phyloP scores from a whole-genome alignment of 2,888 invertebrate genomes.

The Acanthacorydalis orientalis region DNA sequence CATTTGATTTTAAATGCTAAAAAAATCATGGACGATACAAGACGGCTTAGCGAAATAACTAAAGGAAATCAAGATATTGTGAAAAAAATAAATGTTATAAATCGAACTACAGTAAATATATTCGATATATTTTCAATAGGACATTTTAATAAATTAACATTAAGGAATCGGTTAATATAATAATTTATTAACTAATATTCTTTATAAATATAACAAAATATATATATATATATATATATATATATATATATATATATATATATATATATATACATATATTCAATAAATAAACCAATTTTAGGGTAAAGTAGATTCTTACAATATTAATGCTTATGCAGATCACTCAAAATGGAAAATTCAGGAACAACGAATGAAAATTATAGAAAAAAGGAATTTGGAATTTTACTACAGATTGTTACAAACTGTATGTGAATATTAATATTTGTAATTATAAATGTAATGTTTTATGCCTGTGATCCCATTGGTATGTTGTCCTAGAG shows the following conservation, averaged over 20 bases:
- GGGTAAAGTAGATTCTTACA: constrained; percentile 18
- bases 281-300: constrained; percentile 7
- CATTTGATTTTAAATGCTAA: constrained; percentile 32
- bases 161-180: too few relatives aligned
- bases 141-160: too few relatives aligned
- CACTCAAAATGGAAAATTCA: constrained; percentile 16
- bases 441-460: too few relatives aligned
- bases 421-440: constrained; percentile 8
- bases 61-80: constrained; percentile 39
- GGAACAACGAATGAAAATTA: constrained; percentile 13
- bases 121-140: too few relatives aligned
- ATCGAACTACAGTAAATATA: constrained; percentile 34
- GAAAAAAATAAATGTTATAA: constrained; percentile 38
- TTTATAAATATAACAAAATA: too few relatives aligned
- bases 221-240: too few relatives aligned
- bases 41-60: constrained; percentile 28
- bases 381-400: constrained; percentile 15
- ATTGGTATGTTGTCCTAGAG: too few relatives aligned
- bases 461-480: too few relatives aligned
- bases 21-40: constrained; percentile 19
- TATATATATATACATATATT: too few relatives aligned
- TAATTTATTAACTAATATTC: too few relatives aligned
- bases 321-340: constrained; percentile 16
- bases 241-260: too few relatives aligned
- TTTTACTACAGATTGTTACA: constrained; percentile 13